phyloP scores from a whole-genome alignment of 1,140 invertebrate genomes.

The Homalodisca vitripennis region DNA sequence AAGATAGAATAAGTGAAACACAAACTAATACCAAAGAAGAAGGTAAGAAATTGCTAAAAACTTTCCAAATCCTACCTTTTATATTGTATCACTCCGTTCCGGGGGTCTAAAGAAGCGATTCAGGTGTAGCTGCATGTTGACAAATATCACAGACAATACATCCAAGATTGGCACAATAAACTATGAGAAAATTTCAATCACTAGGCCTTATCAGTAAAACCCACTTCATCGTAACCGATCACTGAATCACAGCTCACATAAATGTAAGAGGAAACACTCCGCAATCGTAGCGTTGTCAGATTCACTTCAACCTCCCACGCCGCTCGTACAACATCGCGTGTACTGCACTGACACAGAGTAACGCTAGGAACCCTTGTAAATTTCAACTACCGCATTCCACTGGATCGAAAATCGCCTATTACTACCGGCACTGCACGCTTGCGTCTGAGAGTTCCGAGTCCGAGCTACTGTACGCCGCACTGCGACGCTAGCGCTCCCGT shows the following conservation, averaged over 20 bases:
- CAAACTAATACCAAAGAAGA: too few relatives aligned
- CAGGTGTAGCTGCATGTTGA: too few relatives aligned
- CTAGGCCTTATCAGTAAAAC: conserved; percentile 29
- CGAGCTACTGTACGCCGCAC: conserved; percentile 17
- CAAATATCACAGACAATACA: background rate
- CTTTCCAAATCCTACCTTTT: background rate
- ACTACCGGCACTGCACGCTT: conserved; percentile 9
- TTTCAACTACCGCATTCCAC: background rate
- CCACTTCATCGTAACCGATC: conserved; percentile 7
- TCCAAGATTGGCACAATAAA: conserved; percentile 28
- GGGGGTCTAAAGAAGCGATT: too few relatives aligned
- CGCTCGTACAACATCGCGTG: background rate
- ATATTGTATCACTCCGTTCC: background rate
- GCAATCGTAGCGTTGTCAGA: background rate
- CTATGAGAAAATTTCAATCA: conserved; percentile 12
- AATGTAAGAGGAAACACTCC: too few relatives aligned
- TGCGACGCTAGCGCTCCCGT: conserved; percentile 11
- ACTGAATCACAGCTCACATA: background rate
- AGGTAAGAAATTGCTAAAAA: too few relatives aligned
- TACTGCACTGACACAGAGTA: too few relatives aligned
- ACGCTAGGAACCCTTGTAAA: background rate
- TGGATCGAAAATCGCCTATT: too few relatives aligned
- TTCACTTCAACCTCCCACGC: background rate
- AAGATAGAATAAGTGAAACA: too few relatives aligned
- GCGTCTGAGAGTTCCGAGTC: background rate